Evolutionary conservation across 2,113 vertebrate genomes (phyloP).

Genomic region (Tachuris rubrigastra): DNA sequence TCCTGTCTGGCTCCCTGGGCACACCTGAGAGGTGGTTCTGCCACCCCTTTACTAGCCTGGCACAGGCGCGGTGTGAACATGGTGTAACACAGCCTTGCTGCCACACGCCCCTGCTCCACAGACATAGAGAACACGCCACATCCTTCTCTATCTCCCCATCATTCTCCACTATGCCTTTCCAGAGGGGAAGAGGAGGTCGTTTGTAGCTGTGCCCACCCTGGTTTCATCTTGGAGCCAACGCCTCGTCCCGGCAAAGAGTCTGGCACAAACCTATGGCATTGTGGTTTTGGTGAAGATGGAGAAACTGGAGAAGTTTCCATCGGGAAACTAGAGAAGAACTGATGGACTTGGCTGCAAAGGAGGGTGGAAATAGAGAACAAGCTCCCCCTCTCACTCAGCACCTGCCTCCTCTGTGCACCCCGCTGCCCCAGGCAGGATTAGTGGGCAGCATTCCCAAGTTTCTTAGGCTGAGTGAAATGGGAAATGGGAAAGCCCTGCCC

Average conservation of each 20-base stretch:
- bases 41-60: not conserved
- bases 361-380: not conserved
- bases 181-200: slow-evolving; percentile 41
- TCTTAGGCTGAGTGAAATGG: not conserved
- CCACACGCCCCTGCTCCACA: not conserved
- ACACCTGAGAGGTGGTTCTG: fast-evolving
- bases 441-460: not conserved
- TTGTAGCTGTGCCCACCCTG: not conserved
- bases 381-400: not conserved
- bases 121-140: fast-evolving
- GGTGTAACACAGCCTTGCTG: not conserved
- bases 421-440: not conserved
- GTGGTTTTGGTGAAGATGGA: not conserved
- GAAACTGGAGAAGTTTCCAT: not conserved
- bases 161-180: not conserved
- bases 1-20: not conserved
- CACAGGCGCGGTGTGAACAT: not conserved
- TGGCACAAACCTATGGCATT: not conserved
- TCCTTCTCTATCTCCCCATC: not conserved
- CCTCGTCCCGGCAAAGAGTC: not conserved
- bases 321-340: not conserved
- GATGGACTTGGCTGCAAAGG: not conserved
- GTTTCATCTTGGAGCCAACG: not conserved
- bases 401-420: not conserved
- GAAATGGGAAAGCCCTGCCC: not conserved